phyloP scores from a whole-genome alignment of 2,113 vertebrate genomes.

The Pelvicachromis taeniatus region DNA sequence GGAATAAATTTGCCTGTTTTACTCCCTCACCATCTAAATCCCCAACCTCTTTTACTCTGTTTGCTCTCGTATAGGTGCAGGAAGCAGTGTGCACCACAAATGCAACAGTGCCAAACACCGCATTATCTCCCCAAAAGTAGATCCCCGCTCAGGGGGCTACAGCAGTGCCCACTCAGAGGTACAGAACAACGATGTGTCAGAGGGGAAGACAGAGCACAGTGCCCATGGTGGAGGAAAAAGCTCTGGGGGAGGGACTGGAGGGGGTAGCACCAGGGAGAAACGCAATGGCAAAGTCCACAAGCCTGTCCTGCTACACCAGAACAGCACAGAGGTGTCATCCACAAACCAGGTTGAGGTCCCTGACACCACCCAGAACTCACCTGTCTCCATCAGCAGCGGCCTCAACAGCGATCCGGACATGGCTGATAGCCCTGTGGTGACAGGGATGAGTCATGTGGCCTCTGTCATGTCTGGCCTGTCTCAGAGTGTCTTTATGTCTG shows the following conservation, averaged over 20 bases:
- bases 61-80: slow-evolving; percentile 80
- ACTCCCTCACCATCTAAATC: neutral
- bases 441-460: slow-evolving; percentile 92
- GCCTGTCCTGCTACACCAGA: slow-evolving; percentile 91
- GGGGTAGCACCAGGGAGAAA: slow-evolving; percentile 83
- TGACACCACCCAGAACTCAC: slow-evolving; percentile 98
- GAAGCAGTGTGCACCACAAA: slow-evolving; percentile 98
- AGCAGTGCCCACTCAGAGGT: slow-evolving; percentile 89
- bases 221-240: slow-evolving; percentile 80
- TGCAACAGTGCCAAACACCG: slow-evolving; percentile 99
- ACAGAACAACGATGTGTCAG: slow-evolving; percentile 97
- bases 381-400: slow-evolving; percentile 97
- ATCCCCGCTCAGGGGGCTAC: slow-evolving; percentile 88
- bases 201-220: slow-evolving; percentile 93
- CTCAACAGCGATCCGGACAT: slow-evolving; percentile 96
- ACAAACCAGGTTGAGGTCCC: slow-evolving; percentile 99
- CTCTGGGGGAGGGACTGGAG: slow-evolving; percentile 72
- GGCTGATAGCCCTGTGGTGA: slow-evolving; percentile 92
- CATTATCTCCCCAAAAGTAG: slow-evolving; percentile 98
- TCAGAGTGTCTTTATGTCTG: slow-evolving; percentile 97
- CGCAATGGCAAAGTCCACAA: slow-evolving; percentile 96
- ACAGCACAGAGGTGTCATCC: slow-evolving; percentile 96
- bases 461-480: slow-evolving; percentile 94
- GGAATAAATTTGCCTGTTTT: neutral
- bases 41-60: slow-evolving; percentile 14